Evolutionary conservation across 1,140 invertebrate genomes (phyloP), one percentile per base, ranked within the genome.

Genomic region (Papilio xuthus): DNA sequence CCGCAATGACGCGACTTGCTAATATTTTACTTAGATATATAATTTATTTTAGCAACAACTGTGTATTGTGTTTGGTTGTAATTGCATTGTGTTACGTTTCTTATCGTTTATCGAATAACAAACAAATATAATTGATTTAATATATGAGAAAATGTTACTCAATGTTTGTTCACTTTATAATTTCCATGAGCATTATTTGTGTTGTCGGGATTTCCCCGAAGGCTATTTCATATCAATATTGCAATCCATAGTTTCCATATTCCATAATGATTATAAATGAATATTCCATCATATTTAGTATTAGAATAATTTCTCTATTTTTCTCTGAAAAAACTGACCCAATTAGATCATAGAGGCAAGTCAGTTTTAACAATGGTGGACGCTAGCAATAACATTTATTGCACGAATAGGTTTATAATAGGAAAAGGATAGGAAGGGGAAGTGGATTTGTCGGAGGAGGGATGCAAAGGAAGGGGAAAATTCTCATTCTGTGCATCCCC

Each of bases 151-250:
- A 53, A n/a, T 53, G 15, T 50, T 50, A 28, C 12, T 67, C 60
- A 32, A 63, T 63, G 23, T 63, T 63, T 63, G 56, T 63, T 63
- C 10, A 26, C 4, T 4, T 10, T 23, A n/a, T n/a, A n/a, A n/a
- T n/a, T n/a, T 15, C 28, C 13, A 18, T 18, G 2, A 26, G 20
- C 56, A 60, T 67, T 7, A 15, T 23, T 28, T 28, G n/a, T 9
- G 13, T 18, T 32, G 60, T 67, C 60, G 60, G 60, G 60, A 12
- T 28, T 67, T 67, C 60, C 60, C 60, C 26, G 60, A 32, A 67
- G 26, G 23, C 28, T 28, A 67, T 67, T 37, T 26, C 53, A 67
- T 2, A 28, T 67, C 10, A 26, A 13, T 60, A 28, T 3, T 28
- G 60, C 13, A 28, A 28, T 23, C 6, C 26, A 6, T 7, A 1